Evolutionary conservation across 2,113 vertebrate genomes (phyloP).

Genomic region (Pollimyrus isidori): DNA sequence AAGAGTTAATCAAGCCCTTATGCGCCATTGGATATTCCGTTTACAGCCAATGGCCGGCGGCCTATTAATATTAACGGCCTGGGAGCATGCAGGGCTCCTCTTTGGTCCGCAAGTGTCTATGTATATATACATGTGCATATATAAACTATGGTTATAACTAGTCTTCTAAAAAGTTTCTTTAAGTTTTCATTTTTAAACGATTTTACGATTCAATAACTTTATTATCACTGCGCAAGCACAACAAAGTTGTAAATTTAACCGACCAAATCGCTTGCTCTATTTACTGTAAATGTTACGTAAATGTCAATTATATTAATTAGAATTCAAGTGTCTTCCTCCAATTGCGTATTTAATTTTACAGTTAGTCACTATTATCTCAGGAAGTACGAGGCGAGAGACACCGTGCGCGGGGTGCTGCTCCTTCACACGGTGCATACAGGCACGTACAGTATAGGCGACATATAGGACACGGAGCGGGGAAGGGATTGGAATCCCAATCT

Average conservation of each 20-base stretch:
- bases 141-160: neutral
- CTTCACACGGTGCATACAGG: neutral
- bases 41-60: slow-evolving; percentile 64
- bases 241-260: neutral
- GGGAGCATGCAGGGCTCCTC: slow-evolving; percentile 51
- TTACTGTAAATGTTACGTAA: neutral
- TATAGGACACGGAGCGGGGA: neutral
- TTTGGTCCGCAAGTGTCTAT: neutral
- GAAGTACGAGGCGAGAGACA: too few relatives aligned
- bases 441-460: neutral
- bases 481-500: neutral
- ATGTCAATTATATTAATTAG: neutral
- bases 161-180: neutral
- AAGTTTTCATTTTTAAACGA: neutral
- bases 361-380: neutral
- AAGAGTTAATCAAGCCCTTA: slow-evolving; percentile 80
- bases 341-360: neutral
- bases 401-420: neutral
- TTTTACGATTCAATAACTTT: neutral
- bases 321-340: neutral
- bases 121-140: neutral
- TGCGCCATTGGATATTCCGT: slow-evolving; percentile 70
- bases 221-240: neutral
- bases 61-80: slow-evolving; percentile 75
- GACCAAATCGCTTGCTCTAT: neutral